Percentiles rank a stretch among this genome's conserved stretches.
Evolutionary conservation across 2,888 invertebrate species (phyloP).

Genomic region (Papilio protenor): DNA sequence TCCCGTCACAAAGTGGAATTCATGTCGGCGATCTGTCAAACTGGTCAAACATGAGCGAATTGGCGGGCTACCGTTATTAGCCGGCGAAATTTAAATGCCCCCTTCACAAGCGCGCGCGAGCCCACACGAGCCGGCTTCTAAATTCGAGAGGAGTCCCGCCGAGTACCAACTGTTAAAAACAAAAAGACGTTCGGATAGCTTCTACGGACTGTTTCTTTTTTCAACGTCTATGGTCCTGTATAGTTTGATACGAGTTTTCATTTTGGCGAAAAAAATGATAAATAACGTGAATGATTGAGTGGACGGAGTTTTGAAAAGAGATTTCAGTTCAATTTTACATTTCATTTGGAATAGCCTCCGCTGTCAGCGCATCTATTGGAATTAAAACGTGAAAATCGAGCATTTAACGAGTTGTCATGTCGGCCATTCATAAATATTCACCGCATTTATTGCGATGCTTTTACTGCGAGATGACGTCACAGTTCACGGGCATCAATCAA

Average conservation of each 20-base stretch:
- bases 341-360: constrained; percentile 56
- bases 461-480: constrained; percentile 76
- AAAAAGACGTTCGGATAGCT: constrained; percentile 79
- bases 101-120: constrained; percentile 53
- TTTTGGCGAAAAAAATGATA: constrained; percentile 76
- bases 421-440: constrained; percentile 79
- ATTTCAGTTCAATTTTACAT: constrained; percentile 63
- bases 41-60: constrained; percentile 78
- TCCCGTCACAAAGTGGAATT: constrained; percentile 78
- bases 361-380: constrained; percentile 61
- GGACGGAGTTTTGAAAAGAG: constrained; percentile 70
- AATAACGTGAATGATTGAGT: constrained; percentile 82
- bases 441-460: constrained; percentile 70
- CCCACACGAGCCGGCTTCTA: constrained; percentile 51
- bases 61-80: constrained; percentile 68
- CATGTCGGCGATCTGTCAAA: constrained; percentile 82
- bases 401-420: constrained; percentile 70
- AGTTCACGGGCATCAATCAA: constrained; percentile 75
- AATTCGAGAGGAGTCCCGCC: constrained; percentile 62
- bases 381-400: constrained; percentile 68
- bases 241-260: constrained; percentile 78
- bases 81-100: constrained; percentile 66
- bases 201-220: constrained; percentile 74
- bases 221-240: constrained; percentile 73
- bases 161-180: constrained; percentile 70